Conservation (phyloP, 1,140 invertebrate species). For the Solenopsis invicta region DNA sequence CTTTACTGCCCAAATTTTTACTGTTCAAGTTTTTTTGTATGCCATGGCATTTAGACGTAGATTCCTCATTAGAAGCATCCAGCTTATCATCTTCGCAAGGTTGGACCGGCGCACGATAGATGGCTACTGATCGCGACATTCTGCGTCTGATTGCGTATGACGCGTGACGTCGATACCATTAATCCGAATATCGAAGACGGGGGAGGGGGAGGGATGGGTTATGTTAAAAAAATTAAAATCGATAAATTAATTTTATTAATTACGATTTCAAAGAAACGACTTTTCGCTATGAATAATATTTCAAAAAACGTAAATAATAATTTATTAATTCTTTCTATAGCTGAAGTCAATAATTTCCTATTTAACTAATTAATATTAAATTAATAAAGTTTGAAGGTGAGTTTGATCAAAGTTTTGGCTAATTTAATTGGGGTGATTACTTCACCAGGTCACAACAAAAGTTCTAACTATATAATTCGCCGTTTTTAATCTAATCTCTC, state of each 20-base stretch:
- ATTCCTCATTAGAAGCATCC: neutral
- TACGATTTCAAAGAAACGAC: neutral
- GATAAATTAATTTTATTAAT: constrained; percentile 20
- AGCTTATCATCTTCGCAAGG: neutral
- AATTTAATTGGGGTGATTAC: neutral
- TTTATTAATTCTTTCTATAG: neutral
- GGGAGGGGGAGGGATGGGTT: no score
- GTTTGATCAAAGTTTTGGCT: neutral
- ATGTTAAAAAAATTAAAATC: neutral
- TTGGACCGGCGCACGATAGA: constrained; percentile 50
- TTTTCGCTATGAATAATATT: no score
- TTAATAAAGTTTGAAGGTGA: neutral
- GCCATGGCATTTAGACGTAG: neutral
- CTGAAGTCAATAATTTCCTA: neutral
- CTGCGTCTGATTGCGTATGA: no score
- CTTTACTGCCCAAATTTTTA: no score
- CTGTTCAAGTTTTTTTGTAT: no score
- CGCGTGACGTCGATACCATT: neutral
- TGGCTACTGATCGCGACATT: constrained; percentile 41
- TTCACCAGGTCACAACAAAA: neutral
- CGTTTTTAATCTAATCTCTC: neutral
- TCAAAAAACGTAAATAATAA: neutral
- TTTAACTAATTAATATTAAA: neutral
- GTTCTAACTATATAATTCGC: neutral
- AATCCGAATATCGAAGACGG: neutral